These are phyloP conservation scores for Tiphia femorata DNA, from an alignment of 2,888 invertebrate species.

Conservation along the genomic window DNA sequence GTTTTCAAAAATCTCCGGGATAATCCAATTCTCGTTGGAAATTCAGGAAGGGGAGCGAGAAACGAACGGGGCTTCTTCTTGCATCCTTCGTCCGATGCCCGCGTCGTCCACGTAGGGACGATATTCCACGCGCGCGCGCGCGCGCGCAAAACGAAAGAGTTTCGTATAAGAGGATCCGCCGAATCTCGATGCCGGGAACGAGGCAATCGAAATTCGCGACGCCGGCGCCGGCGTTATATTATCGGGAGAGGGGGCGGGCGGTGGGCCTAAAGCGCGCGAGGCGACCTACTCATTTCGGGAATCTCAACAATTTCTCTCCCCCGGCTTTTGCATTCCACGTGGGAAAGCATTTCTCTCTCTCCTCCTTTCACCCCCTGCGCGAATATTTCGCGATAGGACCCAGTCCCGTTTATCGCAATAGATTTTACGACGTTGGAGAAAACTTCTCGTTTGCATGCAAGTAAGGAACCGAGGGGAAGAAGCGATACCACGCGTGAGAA, in stretches of 20 bases:
- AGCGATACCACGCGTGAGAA: no score
- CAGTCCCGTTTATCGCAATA: no score
- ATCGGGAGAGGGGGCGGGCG: no score
- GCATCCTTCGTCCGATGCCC: neutral
- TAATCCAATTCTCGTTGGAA: neutral
- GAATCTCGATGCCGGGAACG: neutral
- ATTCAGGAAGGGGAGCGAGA: neutral
- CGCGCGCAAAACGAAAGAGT: neutral
- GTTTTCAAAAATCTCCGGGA: neutral
- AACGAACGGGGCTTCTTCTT: no score
- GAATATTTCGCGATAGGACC: no score
- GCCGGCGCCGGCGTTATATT: neutral
- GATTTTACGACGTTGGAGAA: no score
- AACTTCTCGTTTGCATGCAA: no score
- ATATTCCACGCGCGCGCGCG: neutral
- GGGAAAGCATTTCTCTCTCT: no score
- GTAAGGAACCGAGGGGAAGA: no score
- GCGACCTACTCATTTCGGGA: neutral
- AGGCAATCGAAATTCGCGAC: neutral
- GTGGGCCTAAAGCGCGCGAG: no score
- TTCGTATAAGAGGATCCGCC: conserved; percentile 1
- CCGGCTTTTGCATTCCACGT: no score
- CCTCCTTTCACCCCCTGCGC: no score
- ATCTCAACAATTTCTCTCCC: neutral
- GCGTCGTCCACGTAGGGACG: neutral